Conservation (phyloP, 2,797 vertebrate species). For the Gallinago stenura region DNA sequence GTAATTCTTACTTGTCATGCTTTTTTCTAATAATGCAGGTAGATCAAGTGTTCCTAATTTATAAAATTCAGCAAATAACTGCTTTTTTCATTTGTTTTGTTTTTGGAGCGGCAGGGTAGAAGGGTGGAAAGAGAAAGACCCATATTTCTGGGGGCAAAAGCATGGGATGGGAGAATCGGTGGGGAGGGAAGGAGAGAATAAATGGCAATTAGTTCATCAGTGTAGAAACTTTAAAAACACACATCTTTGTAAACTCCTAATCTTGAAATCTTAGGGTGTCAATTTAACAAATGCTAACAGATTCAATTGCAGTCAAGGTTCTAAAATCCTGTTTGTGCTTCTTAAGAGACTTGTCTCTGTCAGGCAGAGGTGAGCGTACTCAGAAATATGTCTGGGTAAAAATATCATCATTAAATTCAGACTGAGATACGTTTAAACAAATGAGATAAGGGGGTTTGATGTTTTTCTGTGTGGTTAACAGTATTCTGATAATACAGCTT, state of each 20-base stretch:
- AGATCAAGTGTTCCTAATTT: background rate
- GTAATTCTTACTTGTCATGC: background rate
- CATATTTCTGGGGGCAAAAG: background rate
- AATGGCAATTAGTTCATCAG: background rate
- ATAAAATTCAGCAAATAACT: background rate
- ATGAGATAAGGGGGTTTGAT: accelerated
- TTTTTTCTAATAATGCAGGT: background rate
- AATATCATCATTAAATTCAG: background rate
- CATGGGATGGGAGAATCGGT: background rate
- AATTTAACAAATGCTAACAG: background rate
- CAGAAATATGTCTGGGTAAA: background rate
- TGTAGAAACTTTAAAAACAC: background rate
- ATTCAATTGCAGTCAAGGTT: background rate
- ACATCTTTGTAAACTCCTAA: background rate
- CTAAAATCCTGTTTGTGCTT: background rate
- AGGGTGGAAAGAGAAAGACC: background rate
- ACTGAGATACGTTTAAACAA: background rate
- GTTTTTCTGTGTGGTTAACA: background rate
- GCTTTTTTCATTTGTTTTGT: background rate
- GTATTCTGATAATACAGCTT: background rate
- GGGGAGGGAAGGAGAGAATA: background rate
- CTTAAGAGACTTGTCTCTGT: background rate
- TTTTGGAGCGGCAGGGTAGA: background rate
- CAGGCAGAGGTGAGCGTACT: background rate
- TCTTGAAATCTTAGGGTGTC: background rate